Base-by-base conservation (phyloP, 92 coral and sea anemone genomes). In the Umimayanthus chanpuru region DNA sequence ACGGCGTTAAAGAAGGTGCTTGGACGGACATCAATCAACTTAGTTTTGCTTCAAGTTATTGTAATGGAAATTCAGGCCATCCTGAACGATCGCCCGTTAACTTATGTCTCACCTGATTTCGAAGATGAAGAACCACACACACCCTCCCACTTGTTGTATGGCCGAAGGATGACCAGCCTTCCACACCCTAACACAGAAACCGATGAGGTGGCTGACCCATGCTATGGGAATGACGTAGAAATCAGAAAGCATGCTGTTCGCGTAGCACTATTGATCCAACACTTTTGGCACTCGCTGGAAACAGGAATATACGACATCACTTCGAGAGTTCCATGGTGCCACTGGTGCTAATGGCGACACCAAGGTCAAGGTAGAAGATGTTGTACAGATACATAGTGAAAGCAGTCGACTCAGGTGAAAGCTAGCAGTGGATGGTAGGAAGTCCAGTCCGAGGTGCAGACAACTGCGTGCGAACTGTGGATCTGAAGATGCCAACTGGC, bases 61-160 rank as follows among this genome's bases (percentile, higher is more conserved):
- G 66, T 93, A 11, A 87, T 91, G 67, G 94, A 93, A 74, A 80
- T 89, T 58, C 92, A 93, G 73, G 94, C 93, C 12, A 81, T 89
- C 64, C 73, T 86, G 50, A 88, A 81, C 56, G 91, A 87, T 47
- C 86, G 88, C 14, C 93, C 92, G 12, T 53, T 92, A 8, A 88
- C 91, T 7, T 75, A 93, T 68, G 76, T 85, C 36, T 93, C 92
- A 23, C 32, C 88, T 25, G 95, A 93, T 86, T 56, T 91, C 23
- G 41, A 82, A 39, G 95, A 93, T 55, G 87, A 91, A 39, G 92
- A 85, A 28, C 83, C 92, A 53, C 90, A 91, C 55, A 88, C 95
- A 76, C 93, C 92, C 7, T 76, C 92, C 7, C 95, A 89, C 77
- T 47, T 91, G 38, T 71, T 93, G 21, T 88, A 88, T 53, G 93